A percentile compares a stretch with the other conserved stretches of the same genome.
Conservation (phyloP, 2,113 vertebrate species). For the Hipposideros armiger region DNA sequence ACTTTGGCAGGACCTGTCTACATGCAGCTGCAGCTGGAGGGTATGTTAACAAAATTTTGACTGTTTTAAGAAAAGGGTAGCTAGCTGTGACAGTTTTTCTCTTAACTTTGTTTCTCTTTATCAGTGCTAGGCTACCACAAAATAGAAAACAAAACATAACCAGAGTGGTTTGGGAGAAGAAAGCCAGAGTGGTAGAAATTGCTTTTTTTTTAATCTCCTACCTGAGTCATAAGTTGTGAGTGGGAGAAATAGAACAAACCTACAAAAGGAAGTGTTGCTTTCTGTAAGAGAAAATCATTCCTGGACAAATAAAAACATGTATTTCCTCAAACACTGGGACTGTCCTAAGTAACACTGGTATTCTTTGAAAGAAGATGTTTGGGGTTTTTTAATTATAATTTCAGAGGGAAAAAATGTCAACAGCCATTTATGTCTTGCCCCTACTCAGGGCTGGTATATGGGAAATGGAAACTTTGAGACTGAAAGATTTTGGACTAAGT, state of each 20-base stretch:
- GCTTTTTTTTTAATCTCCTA: background rate
- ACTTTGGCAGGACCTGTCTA: slow-evolving; percentile 99
- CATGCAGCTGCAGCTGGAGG: slow-evolving; percentile 99
- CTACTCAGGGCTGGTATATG: background rate
- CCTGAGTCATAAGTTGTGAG: background rate
- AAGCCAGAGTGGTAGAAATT: background rate
- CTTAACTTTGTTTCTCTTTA: background rate
- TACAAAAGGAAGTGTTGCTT: slow-evolving; percentile 10
- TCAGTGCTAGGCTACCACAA: slow-evolving; percentile 1
- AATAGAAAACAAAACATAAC: background rate
- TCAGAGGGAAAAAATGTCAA: background rate
- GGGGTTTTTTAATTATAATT: background rate
- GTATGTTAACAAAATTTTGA: slow-evolving; percentile 87
- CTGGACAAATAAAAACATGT: background rate
- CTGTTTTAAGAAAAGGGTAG: slow-evolving; percentile 57
- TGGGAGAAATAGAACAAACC: background rate
- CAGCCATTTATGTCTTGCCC: background rate
- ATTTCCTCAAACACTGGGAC: background rate
- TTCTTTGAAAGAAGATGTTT: background rate
- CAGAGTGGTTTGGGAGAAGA: background rate
- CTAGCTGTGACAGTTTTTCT: slow-evolving; percentile 53
- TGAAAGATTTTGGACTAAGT: background rate
- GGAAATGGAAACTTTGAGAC: slow-evolving; percentile 28
- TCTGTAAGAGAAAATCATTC: background rate
- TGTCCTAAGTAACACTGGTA: background rate